Percentiles rank a stretch among this genome's conserved stretches.
Conservation (phyloP, 2,797 vertebrate genomes). For the Trachurus trachurus region DNA sequence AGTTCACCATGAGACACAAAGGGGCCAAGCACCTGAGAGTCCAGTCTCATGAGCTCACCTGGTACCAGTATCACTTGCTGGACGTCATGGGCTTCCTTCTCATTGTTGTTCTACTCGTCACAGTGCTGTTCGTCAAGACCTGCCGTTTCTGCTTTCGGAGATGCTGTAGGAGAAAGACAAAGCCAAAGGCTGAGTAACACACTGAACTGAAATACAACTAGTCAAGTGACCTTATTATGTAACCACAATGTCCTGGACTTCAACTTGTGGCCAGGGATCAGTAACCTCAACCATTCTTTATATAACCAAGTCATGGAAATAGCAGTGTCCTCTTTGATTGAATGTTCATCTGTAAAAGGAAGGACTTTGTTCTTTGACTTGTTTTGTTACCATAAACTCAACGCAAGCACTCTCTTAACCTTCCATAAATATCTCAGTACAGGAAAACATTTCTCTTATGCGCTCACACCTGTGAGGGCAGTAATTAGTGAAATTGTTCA, state of each 20-base stretch:
- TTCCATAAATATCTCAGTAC: not conserved
- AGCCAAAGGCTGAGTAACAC: constrained; percentile 76
- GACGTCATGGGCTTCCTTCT: constrained; percentile 86
- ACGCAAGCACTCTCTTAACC: not conserved
- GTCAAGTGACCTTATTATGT: not conserved
- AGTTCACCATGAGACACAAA: constrained; percentile 89
- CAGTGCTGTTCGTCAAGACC: constrained; percentile 68
- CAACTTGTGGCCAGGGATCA: not conserved
- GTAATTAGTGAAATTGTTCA: not conserved
- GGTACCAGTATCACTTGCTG: constrained; percentile 89
- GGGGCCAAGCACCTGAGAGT: constrained; percentile 88
- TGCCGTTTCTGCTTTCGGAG: constrained; percentile 65
- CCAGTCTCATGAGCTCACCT: constrained; percentile 86
- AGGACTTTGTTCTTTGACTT: not conserved
- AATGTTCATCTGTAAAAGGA: not conserved
- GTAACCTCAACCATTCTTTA: not conserved
- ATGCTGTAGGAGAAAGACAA: constrained; percentile 62
- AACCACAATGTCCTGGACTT: not conserved
- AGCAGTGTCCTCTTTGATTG: no score
- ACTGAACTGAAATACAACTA: not conserved
- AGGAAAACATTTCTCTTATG: not conserved
- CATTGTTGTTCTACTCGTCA: constrained; percentile 53
- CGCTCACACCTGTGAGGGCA: not conserved
- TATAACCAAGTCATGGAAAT: not conserved
- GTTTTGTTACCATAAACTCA: not conserved